Conservation (phyloP, 2,797 vertebrate species). For the Pseudochirops cupreus region DNA sequence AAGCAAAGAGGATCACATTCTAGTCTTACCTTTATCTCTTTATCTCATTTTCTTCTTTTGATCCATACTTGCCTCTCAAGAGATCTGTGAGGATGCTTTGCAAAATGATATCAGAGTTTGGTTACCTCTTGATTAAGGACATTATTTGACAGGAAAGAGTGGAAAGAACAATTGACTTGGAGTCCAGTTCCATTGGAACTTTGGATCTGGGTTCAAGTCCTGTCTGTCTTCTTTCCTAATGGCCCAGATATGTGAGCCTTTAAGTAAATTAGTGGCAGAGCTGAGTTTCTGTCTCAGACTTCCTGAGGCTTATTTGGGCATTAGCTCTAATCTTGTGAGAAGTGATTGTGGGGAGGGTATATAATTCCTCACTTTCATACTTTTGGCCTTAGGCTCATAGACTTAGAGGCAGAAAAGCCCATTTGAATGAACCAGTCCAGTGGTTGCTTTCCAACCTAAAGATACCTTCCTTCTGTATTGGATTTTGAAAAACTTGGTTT, state of each 20-base stretch:
- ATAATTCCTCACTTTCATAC: constrained; percentile 17
- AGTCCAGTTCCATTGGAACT: neutral
- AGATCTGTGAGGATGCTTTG: neutral
- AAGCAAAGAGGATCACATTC: neutral
- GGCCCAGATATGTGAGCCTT: neutral
- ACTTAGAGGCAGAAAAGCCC: constrained; percentile 17
- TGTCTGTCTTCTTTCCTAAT: neutral
- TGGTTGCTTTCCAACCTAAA: constrained; percentile 33
- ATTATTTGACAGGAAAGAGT: neutral
- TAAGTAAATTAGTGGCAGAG: constrained; percentile 19
- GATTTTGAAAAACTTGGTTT: constrained; percentile 52
- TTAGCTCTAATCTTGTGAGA: neutral
- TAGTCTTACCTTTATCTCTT: neutral
- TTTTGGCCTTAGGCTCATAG: constrained; percentile 24
- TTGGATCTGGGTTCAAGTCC: neutral
- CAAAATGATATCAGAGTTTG: neutral
- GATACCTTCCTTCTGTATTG: constrained; percentile 37
- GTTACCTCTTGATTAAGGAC: neutral
- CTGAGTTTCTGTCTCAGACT: constrained; percentile 18
- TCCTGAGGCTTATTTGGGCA: neutral
- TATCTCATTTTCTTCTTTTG: neutral
- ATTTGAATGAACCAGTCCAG: constrained; percentile 33
- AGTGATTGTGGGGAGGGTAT: neutral
- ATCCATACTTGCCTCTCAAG: neutral
- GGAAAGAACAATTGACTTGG: neutral